A percentile compares a stretch with the other conserved stretches of the same genome.
phyloP scores from a whole-genome alignment of 2,888 invertebrate species.

The Melieria crassipennis region DNA sequence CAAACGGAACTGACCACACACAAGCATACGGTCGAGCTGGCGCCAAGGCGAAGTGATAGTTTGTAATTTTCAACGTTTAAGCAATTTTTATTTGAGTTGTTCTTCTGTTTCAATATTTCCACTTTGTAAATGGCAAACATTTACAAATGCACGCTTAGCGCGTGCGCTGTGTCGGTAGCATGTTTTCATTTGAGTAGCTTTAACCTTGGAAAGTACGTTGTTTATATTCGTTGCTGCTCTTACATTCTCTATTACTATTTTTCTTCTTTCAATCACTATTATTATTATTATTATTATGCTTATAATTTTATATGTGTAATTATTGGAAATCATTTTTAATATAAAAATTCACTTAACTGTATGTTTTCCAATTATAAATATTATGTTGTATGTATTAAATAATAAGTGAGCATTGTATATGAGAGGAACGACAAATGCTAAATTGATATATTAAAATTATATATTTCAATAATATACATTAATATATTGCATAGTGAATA shows the following conservation, averaged over 20 bases:
- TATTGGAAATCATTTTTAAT: conserved; percentile 14
- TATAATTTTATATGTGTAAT: not conserved
- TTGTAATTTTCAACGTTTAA: not conserved
- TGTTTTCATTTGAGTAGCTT: conserved; percentile 27
- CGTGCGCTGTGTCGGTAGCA: not conserved
- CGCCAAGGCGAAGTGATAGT: no score
- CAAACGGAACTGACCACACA: no score
- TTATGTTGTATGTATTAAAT: conserved; percentile 59
- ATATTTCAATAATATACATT: conserved; percentile 46
- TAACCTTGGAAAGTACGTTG: conserved; percentile 3
- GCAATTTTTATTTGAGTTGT: not conserved
- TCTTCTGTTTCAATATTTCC: not conserved
- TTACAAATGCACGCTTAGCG: no score
- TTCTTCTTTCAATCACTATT: not conserved
- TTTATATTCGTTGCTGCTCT: not conserved
- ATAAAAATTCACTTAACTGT: conserved; percentile 32
- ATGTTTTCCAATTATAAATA: conserved; percentile 49
- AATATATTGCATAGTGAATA: conserved; percentile 34
- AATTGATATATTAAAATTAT: conserved; percentile 55
- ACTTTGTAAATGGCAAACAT: not conserved
- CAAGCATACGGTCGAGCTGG: no score
- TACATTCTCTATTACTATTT: not conserved
- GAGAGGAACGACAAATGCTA: conserved; percentile 36
- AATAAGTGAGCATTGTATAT: not conserved
- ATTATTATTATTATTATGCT: conserved; percentile 1